phyloP scores from a whole-genome alignment of 35 echinoderm and acorn worm species.

The Amphiura filiformis region DNA sequence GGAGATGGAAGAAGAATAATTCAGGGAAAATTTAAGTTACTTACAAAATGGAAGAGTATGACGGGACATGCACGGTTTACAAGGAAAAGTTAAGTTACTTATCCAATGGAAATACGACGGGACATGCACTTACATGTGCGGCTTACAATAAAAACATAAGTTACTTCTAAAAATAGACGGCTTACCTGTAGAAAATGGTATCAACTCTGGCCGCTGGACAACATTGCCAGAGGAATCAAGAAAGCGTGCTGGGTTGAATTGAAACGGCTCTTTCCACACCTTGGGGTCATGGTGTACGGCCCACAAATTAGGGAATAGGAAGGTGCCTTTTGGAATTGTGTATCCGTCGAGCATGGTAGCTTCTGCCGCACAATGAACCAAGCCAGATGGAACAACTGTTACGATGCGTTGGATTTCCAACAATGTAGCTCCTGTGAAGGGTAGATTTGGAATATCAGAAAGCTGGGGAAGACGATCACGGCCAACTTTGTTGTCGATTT shows the following conservation, averaged over 20 bases:
- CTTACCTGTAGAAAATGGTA: constrained; percentile 18
- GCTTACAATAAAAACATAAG: no score
- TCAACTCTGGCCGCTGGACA: no score
- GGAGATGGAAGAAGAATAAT: no score
- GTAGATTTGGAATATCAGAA: constrained; percentile 31
- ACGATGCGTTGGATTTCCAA: background rate
- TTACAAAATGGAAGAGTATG: no score
- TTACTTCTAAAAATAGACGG: no score
- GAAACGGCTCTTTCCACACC: constrained; percentile 16
- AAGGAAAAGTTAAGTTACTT: no score
- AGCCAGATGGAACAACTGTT: background rate
- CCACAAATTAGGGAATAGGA: background rate
- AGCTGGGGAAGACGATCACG: constrained; percentile 38
- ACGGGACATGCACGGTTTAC: no score
- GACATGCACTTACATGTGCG: no score
- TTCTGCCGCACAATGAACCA: background rate
- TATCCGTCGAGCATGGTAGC: constrained; percentile 9
- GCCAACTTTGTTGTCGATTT: constrained; percentile 52
- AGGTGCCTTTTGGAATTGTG: constrained; percentile 1
- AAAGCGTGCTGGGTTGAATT: constrained; percentile 9
- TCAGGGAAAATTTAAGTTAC: no score
- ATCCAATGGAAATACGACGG: no score
- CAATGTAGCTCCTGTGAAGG: background rate
- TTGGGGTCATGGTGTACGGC: background rate
- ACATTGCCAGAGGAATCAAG: background rate